Conservation (phyloP, 2,113 vertebrate genomes). For the Chaetodon trifascialis region DNA sequence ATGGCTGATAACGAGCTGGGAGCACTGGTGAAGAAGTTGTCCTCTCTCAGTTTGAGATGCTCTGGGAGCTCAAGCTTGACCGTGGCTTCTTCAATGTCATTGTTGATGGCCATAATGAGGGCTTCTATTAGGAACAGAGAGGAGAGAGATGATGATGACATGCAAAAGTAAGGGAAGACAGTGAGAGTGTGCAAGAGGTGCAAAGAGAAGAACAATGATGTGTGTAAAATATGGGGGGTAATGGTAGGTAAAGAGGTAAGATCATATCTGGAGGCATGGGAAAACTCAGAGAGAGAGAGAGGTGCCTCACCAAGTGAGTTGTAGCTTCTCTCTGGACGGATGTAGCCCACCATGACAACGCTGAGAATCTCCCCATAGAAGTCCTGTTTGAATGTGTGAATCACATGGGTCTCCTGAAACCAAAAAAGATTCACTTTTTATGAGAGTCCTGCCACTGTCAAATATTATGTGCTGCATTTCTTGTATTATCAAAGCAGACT, state of each 20-base stretch:
- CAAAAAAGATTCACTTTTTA: background rate
- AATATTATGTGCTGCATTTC: background rate
- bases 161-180: background rate
- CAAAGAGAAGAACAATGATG: background rate
- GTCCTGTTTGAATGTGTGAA: slow-evolving; percentile 95
- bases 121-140: slow-evolving; percentile 83
- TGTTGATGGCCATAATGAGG: slow-evolving; percentile 92
- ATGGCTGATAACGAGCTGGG: slow-evolving; percentile 50
- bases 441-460: background rate
- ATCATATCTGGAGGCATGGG: background rate
- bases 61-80: slow-evolving; percentile 90
- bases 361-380: slow-evolving; percentile 95
- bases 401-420: slow-evolving; percentile 93
- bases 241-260: no score
- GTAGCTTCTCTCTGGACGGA: slow-evolving; percentile 94
- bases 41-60: slow-evolving; percentile 89
- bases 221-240: background rate
- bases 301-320: slow-evolving; percentile 88
- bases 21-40: slow-evolving; percentile 89
- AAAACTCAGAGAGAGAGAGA: no score
- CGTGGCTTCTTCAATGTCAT: slow-evolving; percentile 94
- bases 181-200: background rate
- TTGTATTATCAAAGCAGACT: background rate
- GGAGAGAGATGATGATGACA: background rate
- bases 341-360: slow-evolving; percentile 93